Percentiles rank a stretch among this genome's conserved stretches.
phyloP scores from a whole-genome alignment of 2,113 vertebrate species.

The Istiophorus platypterus region DNA sequence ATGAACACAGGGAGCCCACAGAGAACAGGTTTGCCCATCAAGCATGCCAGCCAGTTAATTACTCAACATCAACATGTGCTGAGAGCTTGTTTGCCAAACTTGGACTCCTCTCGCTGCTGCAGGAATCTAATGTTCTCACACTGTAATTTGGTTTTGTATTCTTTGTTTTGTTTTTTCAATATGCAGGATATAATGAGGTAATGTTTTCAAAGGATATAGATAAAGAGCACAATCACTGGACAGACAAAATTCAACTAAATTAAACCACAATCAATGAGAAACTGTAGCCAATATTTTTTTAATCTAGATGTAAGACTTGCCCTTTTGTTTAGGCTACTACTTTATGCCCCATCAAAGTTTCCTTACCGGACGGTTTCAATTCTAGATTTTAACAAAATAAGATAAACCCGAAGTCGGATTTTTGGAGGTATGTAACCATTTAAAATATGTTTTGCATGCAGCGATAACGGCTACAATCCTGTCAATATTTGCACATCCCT shows the following conservation, averaged over 20 bases:
- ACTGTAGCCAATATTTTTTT: no score
- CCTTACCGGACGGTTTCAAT: not conserved
- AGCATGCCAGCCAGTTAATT: slow-evolving; percentile 27
- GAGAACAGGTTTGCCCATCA: slow-evolving; percentile 57
- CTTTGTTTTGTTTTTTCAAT: not conserved
- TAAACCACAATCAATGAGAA: not conserved
- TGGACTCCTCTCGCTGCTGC: not conserved
- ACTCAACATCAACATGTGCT: slow-evolving; percentile 39
- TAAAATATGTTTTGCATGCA: not conserved
- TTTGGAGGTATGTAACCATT: not conserved
- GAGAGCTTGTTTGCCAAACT: slow-evolving; percentile 7
- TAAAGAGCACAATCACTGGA: not conserved
- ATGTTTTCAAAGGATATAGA: not conserved
- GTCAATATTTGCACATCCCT: not conserved
- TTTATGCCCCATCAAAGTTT: slow-evolving; percentile 47
- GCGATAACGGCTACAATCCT: not conserved
- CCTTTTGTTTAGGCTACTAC: not conserved
- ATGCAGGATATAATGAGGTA: not conserved
- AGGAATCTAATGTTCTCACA: not conserved
- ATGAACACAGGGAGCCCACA: not conserved
- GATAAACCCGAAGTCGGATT: not conserved
- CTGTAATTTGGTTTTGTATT: not conserved
- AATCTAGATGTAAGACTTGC: not conserved
- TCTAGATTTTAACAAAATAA: not conserved
- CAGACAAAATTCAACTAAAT: not conserved